Evolutionary conservation across 2,888 invertebrate genomes (phyloP), one percentile per base, ranked within the genome.

Genomic region (Netelia fuscicornis): DNA sequence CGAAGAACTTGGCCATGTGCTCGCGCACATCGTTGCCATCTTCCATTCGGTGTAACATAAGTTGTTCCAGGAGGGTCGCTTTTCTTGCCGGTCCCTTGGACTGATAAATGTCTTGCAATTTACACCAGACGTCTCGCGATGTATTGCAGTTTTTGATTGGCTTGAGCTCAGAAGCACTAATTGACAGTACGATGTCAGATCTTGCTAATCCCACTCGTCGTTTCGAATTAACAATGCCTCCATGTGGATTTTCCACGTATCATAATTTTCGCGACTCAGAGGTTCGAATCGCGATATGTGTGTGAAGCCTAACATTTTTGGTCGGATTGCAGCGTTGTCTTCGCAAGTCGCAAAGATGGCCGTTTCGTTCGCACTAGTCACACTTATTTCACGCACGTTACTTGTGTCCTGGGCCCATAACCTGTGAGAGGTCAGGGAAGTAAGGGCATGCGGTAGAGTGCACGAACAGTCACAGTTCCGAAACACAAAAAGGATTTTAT

Each of bases 31-130:
- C 90, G n/a, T 87, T 88, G 10, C 81, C 85, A 17, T 92, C 89
- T 70, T 68, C 91, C 91, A 93, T 92, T 62, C 90, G 89, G n/a
- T 88, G 89, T 9, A 92, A 79, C 2, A 90, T 89, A 2, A 94
- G 84, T 75, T 91, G 88, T 76, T 94, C 93, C 25, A 94, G 81
- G 13, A 93, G 84, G 2, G 91, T 92, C 0, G 93, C 93, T 77
- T 94, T 93, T 64, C 91, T 82, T 1, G 92, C 92, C 2, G 92
- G 92, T 10, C 92, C 71, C 25, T 52, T 37, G 10, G 77, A 82
- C 70, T 71, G 71, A 72, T 82, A 72, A 8, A 82, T 77, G 0
- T 9, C 48, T 37, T 64, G 54, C 3, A 82, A 17, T 65, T 72
- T 76, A 25, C 11, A 10, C 60, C 70, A 81, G 52, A 68, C 62